Percentiles rank a stretch among this genome's conserved stretches.
phyloP scores from a whole-genome alignment of 2,797 vertebrate species.

The Sarcoramphus papa region DNA sequence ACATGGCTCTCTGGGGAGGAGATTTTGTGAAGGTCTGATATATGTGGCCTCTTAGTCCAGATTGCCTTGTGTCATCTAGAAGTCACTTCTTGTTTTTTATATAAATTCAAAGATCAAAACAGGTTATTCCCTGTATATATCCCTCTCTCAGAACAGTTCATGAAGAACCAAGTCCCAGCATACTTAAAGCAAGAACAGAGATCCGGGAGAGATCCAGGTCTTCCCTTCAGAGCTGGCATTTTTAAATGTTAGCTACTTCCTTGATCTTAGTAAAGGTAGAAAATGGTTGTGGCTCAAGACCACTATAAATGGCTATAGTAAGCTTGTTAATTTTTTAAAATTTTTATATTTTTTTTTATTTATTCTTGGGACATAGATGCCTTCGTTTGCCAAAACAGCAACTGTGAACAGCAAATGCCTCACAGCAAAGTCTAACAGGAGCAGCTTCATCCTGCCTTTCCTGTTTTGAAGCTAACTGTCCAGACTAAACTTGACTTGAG shows the following conservation, averaged over 20 bases:
- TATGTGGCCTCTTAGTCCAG: not conserved
- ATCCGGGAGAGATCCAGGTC: not conserved
- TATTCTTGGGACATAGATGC: not conserved
- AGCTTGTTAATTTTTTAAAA: not conserved
- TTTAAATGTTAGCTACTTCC: not conserved
- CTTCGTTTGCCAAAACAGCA: not conserved
- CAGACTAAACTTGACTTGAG: not conserved
- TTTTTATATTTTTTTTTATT: too few species aligned
- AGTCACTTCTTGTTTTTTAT: not conserved
- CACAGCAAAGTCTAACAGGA: not conserved
- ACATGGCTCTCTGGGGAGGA: not conserved
- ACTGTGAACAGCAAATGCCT: not conserved
- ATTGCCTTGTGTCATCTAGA: not conserved
- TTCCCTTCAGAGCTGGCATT: not conserved
- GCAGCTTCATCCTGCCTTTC: not conserved
- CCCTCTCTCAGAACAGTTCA: not conserved
- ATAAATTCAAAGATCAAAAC: not conserved
- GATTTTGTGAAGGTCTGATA: not conserved
- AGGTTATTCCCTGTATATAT: not conserved
- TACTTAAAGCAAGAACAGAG: not conserved
- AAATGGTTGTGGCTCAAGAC: not conserved
- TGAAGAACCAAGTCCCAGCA: not conserved
- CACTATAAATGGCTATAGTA: not conserved
- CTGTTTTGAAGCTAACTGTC: not conserved
- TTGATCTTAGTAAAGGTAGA: not conserved